Conservation (phyloP, 64 coral and sea anemone species). For the Stylophora pistillata region DNA sequence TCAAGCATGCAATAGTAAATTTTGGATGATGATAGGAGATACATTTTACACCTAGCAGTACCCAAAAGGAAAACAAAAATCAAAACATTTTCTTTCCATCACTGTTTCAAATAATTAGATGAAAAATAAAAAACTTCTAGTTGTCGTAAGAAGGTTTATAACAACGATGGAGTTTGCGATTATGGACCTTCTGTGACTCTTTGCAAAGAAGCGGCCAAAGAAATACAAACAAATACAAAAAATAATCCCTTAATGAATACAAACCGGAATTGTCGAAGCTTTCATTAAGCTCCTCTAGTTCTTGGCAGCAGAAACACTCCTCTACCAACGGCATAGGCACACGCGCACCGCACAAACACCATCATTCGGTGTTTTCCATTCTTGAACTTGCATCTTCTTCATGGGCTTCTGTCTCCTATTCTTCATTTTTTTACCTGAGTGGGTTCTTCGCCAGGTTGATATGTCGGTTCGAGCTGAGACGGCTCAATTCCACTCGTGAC, state of each 20-base stretch:
- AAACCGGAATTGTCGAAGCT: slow-evolving; percentile 30
- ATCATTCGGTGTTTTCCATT: slow-evolving; percentile 37
- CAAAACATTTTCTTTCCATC: no score
- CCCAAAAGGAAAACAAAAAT: no score
- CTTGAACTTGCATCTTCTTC: not conserved
- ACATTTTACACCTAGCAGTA: no score
- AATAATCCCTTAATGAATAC: not conserved
- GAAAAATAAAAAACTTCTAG: no score
- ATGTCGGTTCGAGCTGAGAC: slow-evolving; percentile 16
- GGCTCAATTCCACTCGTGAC: slow-evolving; percentile 11
- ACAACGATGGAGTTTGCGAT: no score
- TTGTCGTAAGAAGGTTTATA: no score
- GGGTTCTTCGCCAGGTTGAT: not conserved
- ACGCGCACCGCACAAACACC: not conserved
- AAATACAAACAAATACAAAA: no score
- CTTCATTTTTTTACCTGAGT: not conserved
- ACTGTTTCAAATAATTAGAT: no score
- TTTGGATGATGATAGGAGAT: no score
- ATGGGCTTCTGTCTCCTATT: not conserved
- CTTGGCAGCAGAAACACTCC: slow-evolving; percentile 27
- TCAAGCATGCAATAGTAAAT: no score
- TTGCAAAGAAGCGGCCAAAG: no score
- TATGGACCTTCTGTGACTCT: no score
- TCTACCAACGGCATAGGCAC: not conserved
- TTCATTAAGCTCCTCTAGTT: slow-evolving; percentile 10